A percentile compares a stretch with the other conserved stretches of the same genome.
phyloP scores from a whole-genome alignment of 2,888 invertebrate genomes.

The Brassicogethes aeneus region DNA sequence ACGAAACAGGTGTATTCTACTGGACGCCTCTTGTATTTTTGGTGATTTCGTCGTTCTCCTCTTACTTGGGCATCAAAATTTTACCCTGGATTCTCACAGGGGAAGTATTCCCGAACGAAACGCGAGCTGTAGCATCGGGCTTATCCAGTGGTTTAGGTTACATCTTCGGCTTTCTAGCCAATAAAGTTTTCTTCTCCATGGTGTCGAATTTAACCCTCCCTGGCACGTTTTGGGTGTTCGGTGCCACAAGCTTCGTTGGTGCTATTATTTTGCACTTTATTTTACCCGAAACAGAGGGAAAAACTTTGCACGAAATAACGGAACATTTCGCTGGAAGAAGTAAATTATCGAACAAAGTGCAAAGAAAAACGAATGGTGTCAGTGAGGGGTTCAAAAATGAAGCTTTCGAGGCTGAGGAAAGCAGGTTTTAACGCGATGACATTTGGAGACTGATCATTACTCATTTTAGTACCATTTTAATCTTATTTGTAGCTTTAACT shows the following conservation, averaged over 20 bases:
- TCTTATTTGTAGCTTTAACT: too few species aligned
- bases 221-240: slow-evolving; percentile 66
- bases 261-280: slow-evolving; percentile 55
- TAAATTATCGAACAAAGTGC: slow-evolving; percentile 44
- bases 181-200: slow-evolving; percentile 65
- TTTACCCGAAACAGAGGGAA: slow-evolving; percentile 77
- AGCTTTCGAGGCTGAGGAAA: background rate
- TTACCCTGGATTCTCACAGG: slow-evolving; percentile 76
- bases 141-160: slow-evolving; percentile 66
- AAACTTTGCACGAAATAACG: slow-evolving; percentile 61
- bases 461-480: too few species aligned
- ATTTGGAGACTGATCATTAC: too few species aligned
- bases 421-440: background rate
- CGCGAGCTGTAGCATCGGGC: slow-evolving; percentile 64
- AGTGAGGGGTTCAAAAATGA: slow-evolving; percentile 13
- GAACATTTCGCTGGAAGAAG: slow-evolving; percentile 56
- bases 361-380: slow-evolving; percentile 24
- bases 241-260: slow-evolving; percentile 53
- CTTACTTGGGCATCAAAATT: slow-evolving; percentile 60
- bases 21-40: slow-evolving; percentile 65
- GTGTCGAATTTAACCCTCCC: slow-evolving; percentile 52
- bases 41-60: slow-evolving; percentile 57
- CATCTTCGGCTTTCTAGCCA: slow-evolving; percentile 64
- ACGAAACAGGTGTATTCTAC: slow-evolving; percentile 10
- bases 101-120: slow-evolving; percentile 63